Base-by-base conservation (phyloP, 2,113 vertebrate species). In the Poeciliopsis occidentalis region DNA sequence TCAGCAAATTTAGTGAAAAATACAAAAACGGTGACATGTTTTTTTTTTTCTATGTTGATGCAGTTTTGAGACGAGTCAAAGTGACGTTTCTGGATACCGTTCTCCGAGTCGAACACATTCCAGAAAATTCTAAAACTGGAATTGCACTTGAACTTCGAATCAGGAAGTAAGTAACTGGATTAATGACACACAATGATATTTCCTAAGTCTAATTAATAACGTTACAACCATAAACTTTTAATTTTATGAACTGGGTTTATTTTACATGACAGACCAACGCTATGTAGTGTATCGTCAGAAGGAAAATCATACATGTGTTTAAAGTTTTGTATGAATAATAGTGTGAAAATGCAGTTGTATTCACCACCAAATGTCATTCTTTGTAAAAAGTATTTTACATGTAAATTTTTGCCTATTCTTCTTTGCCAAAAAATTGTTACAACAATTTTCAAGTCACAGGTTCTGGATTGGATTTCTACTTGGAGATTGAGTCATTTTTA, bases 111-210 rank as follows among this genome's bases (percentile, higher is more conserved):
- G 97, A 99, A 91, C 97, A 98, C 34, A 93, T 98, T 82, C 97
- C 96, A 0, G 97, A 98, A 91, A 97, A 98, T 91, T 98, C 97
- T 69, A 98, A 98, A 96, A 97, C 96, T 83, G 98, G 98, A 91
- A 94, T 97, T 66, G 97, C 97, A 27, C 95, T 99, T 86, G 97
- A 98, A 93, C 94, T 99, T 85, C 94, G 96, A 88, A 95, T 99
- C 29, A 95, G 94, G 85, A 97, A 96, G 98, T 99, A 94, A 94
- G 91, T 91, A 57, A 24, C 51, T 54, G 51, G 7, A 24, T 54
- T 10, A 17, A 54, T 54, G 51, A 54, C 51, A 54, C 51, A 54
- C 51, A 54, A n/a, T 6, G 22, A n/a, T 54, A 54, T 47, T 47
- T 47, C 44, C 44, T 17, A 47, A 17, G 2, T 47, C 15, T 44